Evolutionary conservation across 2,888 invertebrate genomes (phyloP), one percentile per base, ranked within the genome.

Genomic region (Drymonia ruficornis): DNA sequence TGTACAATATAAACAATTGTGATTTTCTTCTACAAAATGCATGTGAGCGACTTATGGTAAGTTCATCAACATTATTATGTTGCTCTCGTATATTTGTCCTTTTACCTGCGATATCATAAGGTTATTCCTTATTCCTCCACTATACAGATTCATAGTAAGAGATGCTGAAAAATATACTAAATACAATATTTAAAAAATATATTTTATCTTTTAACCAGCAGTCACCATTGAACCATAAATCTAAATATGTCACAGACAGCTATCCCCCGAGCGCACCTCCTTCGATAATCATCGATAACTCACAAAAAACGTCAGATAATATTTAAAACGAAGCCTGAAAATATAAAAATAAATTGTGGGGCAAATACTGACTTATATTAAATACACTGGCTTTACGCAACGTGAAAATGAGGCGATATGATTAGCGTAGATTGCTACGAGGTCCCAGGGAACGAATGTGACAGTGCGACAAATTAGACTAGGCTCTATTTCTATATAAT

Each of bases 11-110:
- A 64, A 61, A 49, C 63, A 61, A 58, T 66, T 55, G 67, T 62
- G 62, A 62, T 66, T 65, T 56, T 56, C 53, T 48, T 31, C 66
- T 66, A 72, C 81, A 85, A 81, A 81, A 87, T 87, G 87, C 81
- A 72, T 71, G 67, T 66, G 64, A 62, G 67, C 63, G 79, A 71
- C 71, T 87, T 87, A 88, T 88, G 87, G 87, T 88, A 61, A 86
- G 87, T 81, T 45, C 31, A 6, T 48, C 8, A 9, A 31, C 9
- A 31, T 0, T 31, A 31, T 31, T 31, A 3, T 23, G 3, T 23
- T 0, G 4, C 23, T 7, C 23, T 23, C n/a, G n/a, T n/a, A n/a
- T n/a, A n/a, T n/a, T n/a, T n/a, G n/a, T n/a, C n/a, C n/a, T n/a
- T n/a, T n/a, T n/a, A n/a, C n/a, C n/a, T n/a, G n/a, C n/a, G n/a